Evolutionary conservation across 1,140 invertebrate species (phyloP), one percentile per base, ranked within the genome.

Genomic region (Aporrectodea caliginosa): DNA sequence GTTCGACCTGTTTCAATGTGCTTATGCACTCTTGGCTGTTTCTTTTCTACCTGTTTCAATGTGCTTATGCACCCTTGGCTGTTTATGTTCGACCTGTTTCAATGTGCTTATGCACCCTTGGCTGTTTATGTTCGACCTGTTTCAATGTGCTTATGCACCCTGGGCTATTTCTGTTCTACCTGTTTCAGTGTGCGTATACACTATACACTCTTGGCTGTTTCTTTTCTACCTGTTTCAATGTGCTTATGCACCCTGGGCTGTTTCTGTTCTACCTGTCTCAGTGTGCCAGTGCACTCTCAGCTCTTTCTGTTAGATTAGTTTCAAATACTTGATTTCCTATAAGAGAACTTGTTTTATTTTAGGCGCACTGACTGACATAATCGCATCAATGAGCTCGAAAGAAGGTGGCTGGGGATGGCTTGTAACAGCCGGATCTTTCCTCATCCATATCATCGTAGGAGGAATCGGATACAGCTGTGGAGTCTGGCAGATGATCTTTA

Each of bases 381-480:
- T 58, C 6, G 22, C 43, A 58, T 58, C 43, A 58, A 58, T 58
- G 43, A 12, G 22, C 43, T 58, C 43, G 43, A 58, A 58, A 22
- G 43, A 58, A 22, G 43, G 43, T 58, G 43, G 43, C 43, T 58
- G 43, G 43, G 43, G 43, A 6, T 58, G 43, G 43, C 43, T 58
- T 6, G 43, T 58, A 58, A 58, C 43, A 58, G 43, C 43, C 43
- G 43, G 6, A 22, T 58, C 43, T 12, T 58, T 58, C 22, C 43
- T 58, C 22, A 22, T 58, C 43, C 43, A 58, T 72, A n/a, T 72
- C n/a, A 27, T 72, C n/a, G 70, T 72, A 2, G 70, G n/a, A 12
- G 70, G 70, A 29, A 32, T 72, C 70, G 70, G 70, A 6, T 72
- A 72, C 70, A 72, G 70, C 70, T 29, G 70, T 72, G 70, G n/a